These are phyloP conservation scores for Himalopsyche anomala DNA, from an alignment of 2,888 invertebrate genomes.

Conservation along the genomic window DNA sequence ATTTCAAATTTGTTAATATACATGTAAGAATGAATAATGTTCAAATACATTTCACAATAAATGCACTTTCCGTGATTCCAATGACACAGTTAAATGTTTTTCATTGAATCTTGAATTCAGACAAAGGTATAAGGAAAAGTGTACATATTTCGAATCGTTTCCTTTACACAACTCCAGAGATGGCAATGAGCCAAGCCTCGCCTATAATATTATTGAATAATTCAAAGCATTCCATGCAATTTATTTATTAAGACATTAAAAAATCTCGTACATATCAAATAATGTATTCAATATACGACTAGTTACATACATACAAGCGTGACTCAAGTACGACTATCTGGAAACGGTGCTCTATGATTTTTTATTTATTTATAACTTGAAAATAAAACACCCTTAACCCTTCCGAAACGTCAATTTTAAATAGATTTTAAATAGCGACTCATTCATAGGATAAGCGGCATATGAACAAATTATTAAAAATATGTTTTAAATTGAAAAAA, in stretches of 20 bases:
- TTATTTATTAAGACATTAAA: conserved; percentile 62
- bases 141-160: conserved; percentile 27
- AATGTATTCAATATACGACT: conserved; percentile 51
- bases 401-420: too few relatives aligned
- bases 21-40: too few relatives aligned
- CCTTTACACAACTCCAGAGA: neutral
- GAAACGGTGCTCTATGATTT: neutral
- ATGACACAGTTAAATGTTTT: too few relatives aligned
- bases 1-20: too few relatives aligned
- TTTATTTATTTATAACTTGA: neutral
- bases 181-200: conserved; percentile 56
- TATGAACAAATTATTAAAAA: too few relatives aligned
- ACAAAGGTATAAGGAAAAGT: conserved; percentile 15
- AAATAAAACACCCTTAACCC: neutral
- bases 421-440: too few relatives aligned
- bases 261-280: conserved; percentile 59
- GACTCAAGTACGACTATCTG: neutral
- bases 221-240: conserved; percentile 61
- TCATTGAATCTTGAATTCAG: too few relatives aligned
- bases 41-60: too few relatives aligned
- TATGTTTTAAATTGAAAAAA: too few relatives aligned
- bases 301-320: conserved; percentile 6
- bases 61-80: too few relatives aligned
- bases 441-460: too few relatives aligned
- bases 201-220: conserved; percentile 58